These are phyloP conservation scores for Coilia nasus DNA, from an alignment of 2,797 vertebrate genomes.

Conservation along the genomic window DNA sequence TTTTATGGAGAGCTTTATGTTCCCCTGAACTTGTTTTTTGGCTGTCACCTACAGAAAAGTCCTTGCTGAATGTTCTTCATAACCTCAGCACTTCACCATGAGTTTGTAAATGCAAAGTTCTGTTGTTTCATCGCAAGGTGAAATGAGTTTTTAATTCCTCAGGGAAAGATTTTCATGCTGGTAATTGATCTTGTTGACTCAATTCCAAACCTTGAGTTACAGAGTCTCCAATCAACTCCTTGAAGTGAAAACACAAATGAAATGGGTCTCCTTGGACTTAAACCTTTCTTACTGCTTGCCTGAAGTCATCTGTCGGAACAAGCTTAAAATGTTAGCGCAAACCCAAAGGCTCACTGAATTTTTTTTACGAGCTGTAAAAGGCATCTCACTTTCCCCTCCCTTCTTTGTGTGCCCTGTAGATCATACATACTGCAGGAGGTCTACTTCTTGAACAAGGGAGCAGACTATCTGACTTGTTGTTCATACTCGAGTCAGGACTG, in stretches of 20 bases:
- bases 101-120: background rate
- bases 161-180: background rate
- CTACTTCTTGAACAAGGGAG: background rate
- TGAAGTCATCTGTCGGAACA: background rate
- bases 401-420: background rate
- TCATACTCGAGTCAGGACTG: background rate
- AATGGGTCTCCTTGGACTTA: background rate
- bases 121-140: background rate
- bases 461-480: background rate
- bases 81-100: background rate
- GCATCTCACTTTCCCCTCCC: background rate
- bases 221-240: background rate
- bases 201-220: background rate
- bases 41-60: background rate
- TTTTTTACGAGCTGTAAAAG: background rate
- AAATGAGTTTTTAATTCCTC: background rate
- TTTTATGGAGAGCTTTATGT: background rate
- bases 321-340: background rate
- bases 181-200: background rate
- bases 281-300: background rate
- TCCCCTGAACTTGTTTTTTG: conserved; percentile 11
- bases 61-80: background rate
- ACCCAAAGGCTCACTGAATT: background rate
- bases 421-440: background rate
- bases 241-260: background rate